Conservation (phyloP, 2,888 invertebrate genomes). For the Tiliacea aurago region DNA sequence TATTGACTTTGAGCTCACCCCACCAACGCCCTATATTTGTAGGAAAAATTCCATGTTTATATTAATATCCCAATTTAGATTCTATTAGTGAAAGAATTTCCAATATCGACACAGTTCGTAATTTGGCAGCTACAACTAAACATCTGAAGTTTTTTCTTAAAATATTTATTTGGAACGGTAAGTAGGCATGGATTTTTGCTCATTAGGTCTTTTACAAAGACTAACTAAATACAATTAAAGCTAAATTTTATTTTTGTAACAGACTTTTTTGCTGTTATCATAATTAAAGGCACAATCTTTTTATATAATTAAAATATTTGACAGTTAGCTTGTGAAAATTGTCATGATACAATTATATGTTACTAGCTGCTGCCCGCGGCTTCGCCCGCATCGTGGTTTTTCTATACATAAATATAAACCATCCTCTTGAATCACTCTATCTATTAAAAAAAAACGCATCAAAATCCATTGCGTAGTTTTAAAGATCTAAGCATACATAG, state of each 20-base stretch:
- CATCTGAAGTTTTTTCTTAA: background rate
- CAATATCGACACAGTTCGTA: slow-evolving; percentile 14
- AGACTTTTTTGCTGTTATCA: background rate
- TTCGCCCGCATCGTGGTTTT: no score
- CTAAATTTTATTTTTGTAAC: background rate
- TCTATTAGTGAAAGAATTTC: slow-evolving; percentile 24
- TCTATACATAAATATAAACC: no score
- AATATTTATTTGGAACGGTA: background rate
- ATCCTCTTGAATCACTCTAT: no score
- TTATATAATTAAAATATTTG: background rate
- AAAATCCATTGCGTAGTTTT: no score
- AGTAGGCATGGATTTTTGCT: background rate
- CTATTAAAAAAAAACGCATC: no score
- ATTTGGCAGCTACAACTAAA: background rate
- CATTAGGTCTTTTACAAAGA: background rate
- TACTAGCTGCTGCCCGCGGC: no score
- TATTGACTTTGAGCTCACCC: background rate
- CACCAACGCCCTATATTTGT: background rate
- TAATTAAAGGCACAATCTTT: background rate
- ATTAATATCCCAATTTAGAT: slow-evolving; percentile 12
- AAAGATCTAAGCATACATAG: no score
- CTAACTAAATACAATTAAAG: background rate
- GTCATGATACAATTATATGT: background rate
- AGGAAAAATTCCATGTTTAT: slow-evolving; percentile 20
- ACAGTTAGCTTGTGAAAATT: background rate